Conservation (phyloP, 2,888 invertebrate species). For the Andrena camellia region DNA sequence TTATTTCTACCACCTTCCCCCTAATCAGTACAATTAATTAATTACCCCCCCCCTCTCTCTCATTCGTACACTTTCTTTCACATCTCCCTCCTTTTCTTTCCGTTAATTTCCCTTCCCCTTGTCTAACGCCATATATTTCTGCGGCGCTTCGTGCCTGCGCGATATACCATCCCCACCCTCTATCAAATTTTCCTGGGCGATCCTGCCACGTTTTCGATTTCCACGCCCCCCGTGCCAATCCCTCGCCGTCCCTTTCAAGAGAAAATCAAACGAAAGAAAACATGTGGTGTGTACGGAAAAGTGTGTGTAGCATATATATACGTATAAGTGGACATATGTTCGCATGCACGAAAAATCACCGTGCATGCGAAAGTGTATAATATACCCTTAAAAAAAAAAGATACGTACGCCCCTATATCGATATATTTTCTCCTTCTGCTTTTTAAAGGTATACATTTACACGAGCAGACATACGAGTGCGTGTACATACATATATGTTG, state of each 20-base stretch:
- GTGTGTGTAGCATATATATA: conserved; percentile 39
- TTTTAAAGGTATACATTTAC: conserved; percentile 74
- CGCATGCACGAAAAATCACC: conserved; percentile 58
- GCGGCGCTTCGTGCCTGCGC: background rate
- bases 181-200: background rate
- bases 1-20: conserved; percentile 10
- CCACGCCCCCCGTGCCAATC: background rate
- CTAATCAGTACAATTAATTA: conserved; percentile 15
- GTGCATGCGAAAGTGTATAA: conserved; percentile 48
- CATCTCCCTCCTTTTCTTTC: background rate
- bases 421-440: conserved; percentile 58
- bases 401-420: conserved; percentile 66
- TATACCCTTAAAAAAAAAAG: conserved; percentile 61
- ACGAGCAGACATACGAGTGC: conserved; percentile 74
- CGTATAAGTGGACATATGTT: conserved; percentile 51
- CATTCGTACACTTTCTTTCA: conserved; percentile 27
- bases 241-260: conserved; percentile 8
- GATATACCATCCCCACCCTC: background rate
- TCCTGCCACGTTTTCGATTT: background rate
- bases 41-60: conserved; percentile 8
- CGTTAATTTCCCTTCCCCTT: background rate
- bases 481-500: conserved; percentile 73
- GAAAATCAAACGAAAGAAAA: conserved; percentile 37
- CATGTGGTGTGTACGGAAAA: conserved; percentile 36
- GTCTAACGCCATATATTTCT: background rate